Percentiles rank a stretch among this genome's conserved stretches.
Conservation (phyloP, 2,888 invertebrate genomes). For the Drosophila anomalata region DNA sequence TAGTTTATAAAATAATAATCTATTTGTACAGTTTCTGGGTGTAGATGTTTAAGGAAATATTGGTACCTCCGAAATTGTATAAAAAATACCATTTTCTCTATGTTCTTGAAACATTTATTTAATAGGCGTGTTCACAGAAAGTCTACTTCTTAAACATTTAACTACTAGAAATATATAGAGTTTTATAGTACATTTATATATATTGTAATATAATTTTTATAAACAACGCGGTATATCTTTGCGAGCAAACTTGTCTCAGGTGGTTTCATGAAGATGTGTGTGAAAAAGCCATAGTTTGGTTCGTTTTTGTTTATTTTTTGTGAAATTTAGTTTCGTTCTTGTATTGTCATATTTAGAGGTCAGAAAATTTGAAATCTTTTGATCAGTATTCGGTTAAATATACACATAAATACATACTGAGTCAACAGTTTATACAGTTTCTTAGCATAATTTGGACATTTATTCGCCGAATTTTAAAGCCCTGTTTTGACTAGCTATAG, state of each 20-base stretch:
- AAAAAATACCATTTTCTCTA: slow-evolving; percentile 5
- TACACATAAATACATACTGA: slow-evolving; percentile 16
- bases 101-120: slow-evolving; percentile 37
- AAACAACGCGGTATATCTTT: slow-evolving; percentile 15
- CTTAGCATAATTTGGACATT: slow-evolving; percentile 41
- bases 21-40: no score
- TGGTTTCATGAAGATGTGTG: slow-evolving; percentile 33
- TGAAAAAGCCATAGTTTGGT: slow-evolving; percentile 15
- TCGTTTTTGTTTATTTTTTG: slow-evolving; percentile 17
- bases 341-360: slow-evolving; percentile 75
- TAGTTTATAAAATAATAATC: no score
- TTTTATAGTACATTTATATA: slow-evolving; percentile 27
- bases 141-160: slow-evolving; percentile 41
- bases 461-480: slow-evolving; percentile 37
- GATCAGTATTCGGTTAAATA: slow-evolving; percentile 42
- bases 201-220: slow-evolving; percentile 2
- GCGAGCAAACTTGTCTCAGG: slow-evolving; percentile 39
- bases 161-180: slow-evolving; percentile 43
- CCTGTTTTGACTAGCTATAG: slow-evolving; percentile 38
- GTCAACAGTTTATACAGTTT: slow-evolving; percentile 43
- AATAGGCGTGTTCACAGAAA: slow-evolving; percentile 33
- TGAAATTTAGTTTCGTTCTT: slow-evolving; percentile 16
- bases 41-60: not conserved
- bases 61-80: slow-evolving; percentile 10
- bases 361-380: slow-evolving; percentile 52